phyloP scores from a whole-genome alignment of 2,113 vertebrate genomes.

The Myotis brandtii region DNA sequence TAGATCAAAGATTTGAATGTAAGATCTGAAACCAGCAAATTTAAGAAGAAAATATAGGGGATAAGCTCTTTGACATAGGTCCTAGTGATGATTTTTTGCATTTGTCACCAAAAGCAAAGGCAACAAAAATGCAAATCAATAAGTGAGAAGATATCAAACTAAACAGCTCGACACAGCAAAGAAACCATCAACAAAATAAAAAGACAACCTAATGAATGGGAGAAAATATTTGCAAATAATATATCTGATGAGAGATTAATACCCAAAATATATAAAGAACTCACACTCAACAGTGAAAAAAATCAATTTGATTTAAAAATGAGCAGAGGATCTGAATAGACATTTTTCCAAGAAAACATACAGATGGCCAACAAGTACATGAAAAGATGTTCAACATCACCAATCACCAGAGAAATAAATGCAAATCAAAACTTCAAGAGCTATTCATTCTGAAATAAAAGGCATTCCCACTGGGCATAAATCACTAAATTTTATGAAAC shows the following conservation, averaged over 20 bases:
- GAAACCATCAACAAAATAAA: not conserved
- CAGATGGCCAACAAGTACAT: not conserved
- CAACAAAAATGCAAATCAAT: not conserved
- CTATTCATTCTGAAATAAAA: not conserved
- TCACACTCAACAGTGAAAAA: not conserved
- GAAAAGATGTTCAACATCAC: not conserved
- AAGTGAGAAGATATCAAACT: not conserved
- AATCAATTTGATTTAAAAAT: not conserved
- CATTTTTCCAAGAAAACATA: not conserved
- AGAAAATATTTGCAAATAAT: not conserved
- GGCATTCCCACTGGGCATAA: not conserved
- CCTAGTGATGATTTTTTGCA: not conserved
- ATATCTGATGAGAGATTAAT: not conserved
- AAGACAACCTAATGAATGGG: not conserved
- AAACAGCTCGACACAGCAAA: not conserved
- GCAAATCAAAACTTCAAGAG: not conserved
- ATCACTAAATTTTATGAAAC: not conserved
- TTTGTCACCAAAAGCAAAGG: not conserved
- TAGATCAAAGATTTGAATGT: not conserved
- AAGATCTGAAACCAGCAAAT: not conserved
- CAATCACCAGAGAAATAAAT: not conserved
- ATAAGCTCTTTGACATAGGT: not conserved
- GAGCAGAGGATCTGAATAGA: not conserved
- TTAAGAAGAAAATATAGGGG: not conserved
- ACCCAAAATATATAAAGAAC: not conserved